These are phyloP conservation scores for Tapirus terrestris DNA, from an alignment of 2,113 vertebrate genomes.

Conservation along the genomic window DNA sequence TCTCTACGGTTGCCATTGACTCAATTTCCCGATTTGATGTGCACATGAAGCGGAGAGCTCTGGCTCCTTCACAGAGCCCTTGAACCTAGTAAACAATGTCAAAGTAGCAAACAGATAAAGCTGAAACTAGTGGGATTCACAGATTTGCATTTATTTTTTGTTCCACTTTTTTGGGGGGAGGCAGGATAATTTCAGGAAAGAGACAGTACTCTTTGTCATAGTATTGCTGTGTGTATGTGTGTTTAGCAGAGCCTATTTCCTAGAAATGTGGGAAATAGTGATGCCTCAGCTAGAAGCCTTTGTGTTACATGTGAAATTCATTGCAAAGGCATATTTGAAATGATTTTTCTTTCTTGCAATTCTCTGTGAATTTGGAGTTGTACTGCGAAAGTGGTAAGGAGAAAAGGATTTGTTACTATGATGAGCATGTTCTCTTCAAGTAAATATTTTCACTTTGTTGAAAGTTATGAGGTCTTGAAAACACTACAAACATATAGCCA, in stretches of 20 bases:
- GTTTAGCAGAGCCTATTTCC: background rate
- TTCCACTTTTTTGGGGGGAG: background rate
- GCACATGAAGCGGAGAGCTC: background rate
- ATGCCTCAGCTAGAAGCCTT: background rate
- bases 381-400: background rate
- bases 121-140: fast-evolving
- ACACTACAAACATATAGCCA: background rate
- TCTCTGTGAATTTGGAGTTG: background rate
- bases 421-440: background rate
- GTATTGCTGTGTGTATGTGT: background rate
- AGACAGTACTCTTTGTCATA: background rate
- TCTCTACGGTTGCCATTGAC: background rate
- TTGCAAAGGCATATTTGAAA: background rate
- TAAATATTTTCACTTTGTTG: background rate
- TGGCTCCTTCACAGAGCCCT: background rate
- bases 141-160: background rate
- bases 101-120: background rate
- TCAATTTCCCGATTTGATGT: background rate
- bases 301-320: background rate
- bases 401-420: background rate
- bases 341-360: background rate
- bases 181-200: background rate
- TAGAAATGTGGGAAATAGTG: background rate
- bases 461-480: background rate
- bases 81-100: background rate